A percentile compares a stretch with the other conserved stretches of the same genome.
Conservation (phyloP, 2,113 vertebrate species). For the Eira barbara region DNA sequence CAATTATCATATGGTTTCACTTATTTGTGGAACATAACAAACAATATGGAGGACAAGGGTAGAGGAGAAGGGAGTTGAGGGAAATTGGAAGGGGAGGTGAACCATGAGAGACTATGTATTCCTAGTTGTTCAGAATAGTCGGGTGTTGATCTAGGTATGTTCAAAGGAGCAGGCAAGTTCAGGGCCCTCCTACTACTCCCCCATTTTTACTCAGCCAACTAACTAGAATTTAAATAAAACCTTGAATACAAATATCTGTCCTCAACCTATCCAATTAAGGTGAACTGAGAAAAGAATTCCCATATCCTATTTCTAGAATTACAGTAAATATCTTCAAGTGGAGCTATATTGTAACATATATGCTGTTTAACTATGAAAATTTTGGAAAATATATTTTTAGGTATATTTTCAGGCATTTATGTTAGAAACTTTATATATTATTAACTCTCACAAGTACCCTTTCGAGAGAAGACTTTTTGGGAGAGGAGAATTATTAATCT, state of each 20-base stretch:
- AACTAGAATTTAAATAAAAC: too few species aligned
- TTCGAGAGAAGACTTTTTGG: background rate
- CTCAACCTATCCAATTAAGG: conserved; percentile 26
- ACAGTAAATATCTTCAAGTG: conserved; percentile 28
- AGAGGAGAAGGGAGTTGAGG: too few species aligned
- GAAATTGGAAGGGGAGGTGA: too few species aligned
- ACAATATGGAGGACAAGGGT: too few species aligned
- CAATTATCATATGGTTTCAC: too few species aligned
- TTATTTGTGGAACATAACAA: too few species aligned
- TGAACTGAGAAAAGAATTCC: conserved; percentile 39
- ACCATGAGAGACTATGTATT: too few species aligned
- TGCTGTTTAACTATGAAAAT: background rate
- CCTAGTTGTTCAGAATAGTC: too few species aligned
- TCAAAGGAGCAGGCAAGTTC: too few species aligned
- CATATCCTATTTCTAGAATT: conserved; percentile 36
- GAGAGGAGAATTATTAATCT: background rate
- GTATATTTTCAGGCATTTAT: background rate
- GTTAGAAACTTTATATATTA: background rate
- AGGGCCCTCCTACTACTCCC: too few species aligned
- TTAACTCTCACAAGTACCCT: background rate
- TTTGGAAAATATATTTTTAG: conserved; percentile 42
- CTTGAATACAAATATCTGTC: background rate
- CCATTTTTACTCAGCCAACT: too few species aligned
- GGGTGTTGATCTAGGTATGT: too few species aligned
- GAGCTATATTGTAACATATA: background rate